A percentile compares a stretch with the other conserved stretches of the same genome.
Conservation (phyloP, 2,797 vertebrate species). For the Argya squamiceps region DNA sequence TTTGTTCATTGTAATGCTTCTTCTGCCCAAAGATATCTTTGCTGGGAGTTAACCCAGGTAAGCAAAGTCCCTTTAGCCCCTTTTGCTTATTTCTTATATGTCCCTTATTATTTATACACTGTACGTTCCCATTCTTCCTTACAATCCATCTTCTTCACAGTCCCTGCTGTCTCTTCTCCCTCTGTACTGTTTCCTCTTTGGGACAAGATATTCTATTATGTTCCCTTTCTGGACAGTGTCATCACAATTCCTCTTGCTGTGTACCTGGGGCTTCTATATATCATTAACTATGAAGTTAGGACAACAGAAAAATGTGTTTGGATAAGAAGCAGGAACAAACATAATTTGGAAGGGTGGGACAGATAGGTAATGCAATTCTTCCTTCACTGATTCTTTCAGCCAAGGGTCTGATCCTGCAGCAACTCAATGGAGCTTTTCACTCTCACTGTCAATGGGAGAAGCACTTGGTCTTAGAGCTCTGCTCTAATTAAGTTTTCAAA, state of each 20-base stretch:
- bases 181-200: neutral
- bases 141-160: neutral
- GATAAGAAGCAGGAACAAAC: conserved; percentile 44
- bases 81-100: neutral
- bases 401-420: neutral
- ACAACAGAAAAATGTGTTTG: conserved; percentile 24
- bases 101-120: neutral
- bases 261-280: neutral
- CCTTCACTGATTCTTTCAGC: neutral
- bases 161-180: neutral
- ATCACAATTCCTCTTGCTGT: neutral
- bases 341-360: neutral
- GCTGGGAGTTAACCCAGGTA: neutral
- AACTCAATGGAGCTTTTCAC: conserved; percentile 11
- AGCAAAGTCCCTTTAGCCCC: neutral
- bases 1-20: neutral
- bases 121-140: neutral
- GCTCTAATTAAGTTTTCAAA: conserved; percentile 66
- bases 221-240: neutral
- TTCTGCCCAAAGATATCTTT: neutral
- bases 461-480: neutral
- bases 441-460: neutral
- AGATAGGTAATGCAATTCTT: neutral
- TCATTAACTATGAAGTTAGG: neutral
- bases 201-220: neutral